These are phyloP conservation scores for Tyria jacobaeae DNA, from an alignment of 2,888 invertebrate species.

Conservation along the genomic window DNA sequence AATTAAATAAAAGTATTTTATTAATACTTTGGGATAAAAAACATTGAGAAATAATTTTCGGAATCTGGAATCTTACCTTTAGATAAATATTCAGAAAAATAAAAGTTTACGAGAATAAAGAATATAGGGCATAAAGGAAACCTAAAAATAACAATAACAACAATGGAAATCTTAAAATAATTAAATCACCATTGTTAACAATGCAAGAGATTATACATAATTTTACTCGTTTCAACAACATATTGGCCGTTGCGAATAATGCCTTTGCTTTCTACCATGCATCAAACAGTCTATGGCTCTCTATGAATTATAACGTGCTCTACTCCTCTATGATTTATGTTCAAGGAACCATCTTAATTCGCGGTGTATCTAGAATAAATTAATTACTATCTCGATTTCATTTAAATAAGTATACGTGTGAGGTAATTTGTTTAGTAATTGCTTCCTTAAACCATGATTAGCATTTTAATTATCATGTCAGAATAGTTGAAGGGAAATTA, in stretches of 20 bases:
- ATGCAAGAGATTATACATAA: neutral
- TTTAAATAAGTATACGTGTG: constrained; percentile 19
- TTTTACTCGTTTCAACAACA: neutral
- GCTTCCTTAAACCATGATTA: neutral
- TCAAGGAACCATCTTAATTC: constrained; percentile 42
- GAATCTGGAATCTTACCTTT: too few relatives aligned
- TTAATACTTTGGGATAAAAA: too few relatives aligned
- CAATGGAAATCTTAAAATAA: neutral
- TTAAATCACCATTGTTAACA: neutral
- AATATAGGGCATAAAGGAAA: too few relatives aligned
- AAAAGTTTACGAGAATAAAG: too few relatives aligned
- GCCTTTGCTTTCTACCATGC: constrained; percentile 44
- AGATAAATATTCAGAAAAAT: too few relatives aligned
- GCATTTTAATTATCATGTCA: constrained; percentile 6
- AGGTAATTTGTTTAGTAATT: constrained; percentile 17
- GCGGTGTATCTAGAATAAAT: constrained; percentile 21
- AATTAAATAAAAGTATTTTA: too few relatives aligned
- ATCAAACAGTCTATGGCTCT: constrained; percentile 12
- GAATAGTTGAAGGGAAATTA: neutral
- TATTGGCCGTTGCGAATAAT: constrained; percentile 34
- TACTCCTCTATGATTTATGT: constrained; percentile 32
- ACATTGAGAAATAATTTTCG: too few relatives aligned
- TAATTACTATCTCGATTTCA: constrained; percentile 25
- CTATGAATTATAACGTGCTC: neutral
- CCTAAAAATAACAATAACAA: too few relatives aligned